A percentile compares a stretch with the other conserved stretches of the same genome.
Conservation (phyloP, 1,140 invertebrate genomes). For the Apis mellifera region Amel_HAv3.1 CM009934.2:5663001-5663500, state of each 20-base stretch:
- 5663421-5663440: not conserved
- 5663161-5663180: conserved; percentile 34
- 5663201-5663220: conserved; percentile 66
- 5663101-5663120: not conserved
- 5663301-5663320: conserved; percentile 25
- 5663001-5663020: not conserved
- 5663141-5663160: not conserved
- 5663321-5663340: conserved; percentile 44
- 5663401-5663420: not conserved
- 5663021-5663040: not conserved
- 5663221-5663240: conserved; percentile 65
- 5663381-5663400: conserved; percentile 32
- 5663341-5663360: conserved; percentile 17
- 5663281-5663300: conserved; percentile 63
- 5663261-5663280: conserved; percentile 40
- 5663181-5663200: conserved; percentile 53
- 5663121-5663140: not conserved
- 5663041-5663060: not conserved
- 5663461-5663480: not conserved
- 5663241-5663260: conserved; percentile 58
- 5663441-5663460: not conserved
- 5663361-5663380: conserved; percentile 16
- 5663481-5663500: too few species aligned
- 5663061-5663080: not conserved
- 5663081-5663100: conserved; percentile 17